Evolutionary conservation across 2,113 vertebrate genomes (phyloP), one percentile per base, ranked within the genome.

Genomic region (Formicarius rufipectus): DNA sequence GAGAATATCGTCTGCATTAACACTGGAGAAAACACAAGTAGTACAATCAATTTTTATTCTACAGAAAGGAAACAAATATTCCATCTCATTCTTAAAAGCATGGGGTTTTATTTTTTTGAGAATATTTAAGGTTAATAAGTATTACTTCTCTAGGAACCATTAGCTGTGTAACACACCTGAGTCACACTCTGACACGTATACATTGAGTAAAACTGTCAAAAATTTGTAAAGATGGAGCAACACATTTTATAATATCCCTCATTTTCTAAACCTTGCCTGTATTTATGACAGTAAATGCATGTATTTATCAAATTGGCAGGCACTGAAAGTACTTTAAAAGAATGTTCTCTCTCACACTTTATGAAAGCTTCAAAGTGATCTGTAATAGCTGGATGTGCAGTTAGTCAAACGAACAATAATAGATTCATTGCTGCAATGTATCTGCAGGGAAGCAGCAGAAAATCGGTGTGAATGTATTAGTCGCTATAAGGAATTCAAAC

Each of bases 301-400:
- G 19, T 84, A 92, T 96, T 96, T 95, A 89, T 93, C 67, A 92
- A 93, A 88, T 74, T 94, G 87, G 27, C 90, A 93, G 75, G 53
- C 45, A 81, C 39, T 67, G 67, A 86, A 95, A 83, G 55, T 91
- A 59, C 82, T 88, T 91, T 64, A 86, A 90, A 95, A 92, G 30
- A 81, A 88, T 59, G 52, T 71, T 87, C 42, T 85, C 37, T 66
- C 73, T 66, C 44, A 30, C n/a, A 62, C 24, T 91, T 87, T 52
- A 52, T 78, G 84, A 91, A 93, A 82, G 56, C 64, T 93, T 95
- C 85, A 67, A 84, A 94, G 92, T 86, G 79, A 89, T 93, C 67
- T 67, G 44, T 90, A 92, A 93, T 77, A 94, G 72, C 50, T 84
- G 60, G 27, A 75, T 90, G 47, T 88, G 64, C 42, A 72, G 87